Conservation (phyloP, 2,888 invertebrate species). For the Cephus spinipes region DNA sequence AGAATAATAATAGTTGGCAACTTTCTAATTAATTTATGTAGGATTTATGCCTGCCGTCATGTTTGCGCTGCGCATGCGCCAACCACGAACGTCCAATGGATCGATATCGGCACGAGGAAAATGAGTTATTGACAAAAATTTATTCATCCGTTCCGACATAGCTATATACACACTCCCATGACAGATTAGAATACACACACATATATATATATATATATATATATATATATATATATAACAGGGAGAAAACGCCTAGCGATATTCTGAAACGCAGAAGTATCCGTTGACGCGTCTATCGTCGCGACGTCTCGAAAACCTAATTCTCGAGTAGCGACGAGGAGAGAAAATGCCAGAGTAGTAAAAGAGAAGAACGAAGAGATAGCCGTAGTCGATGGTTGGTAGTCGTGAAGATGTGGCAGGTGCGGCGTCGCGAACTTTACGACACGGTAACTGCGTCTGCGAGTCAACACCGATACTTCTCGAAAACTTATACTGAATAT, state of each 20-base stretch:
- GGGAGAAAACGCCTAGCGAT: background rate
- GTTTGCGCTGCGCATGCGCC: slow-evolving; percentile 2
- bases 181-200: background rate
- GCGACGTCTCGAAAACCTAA: background rate
- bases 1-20: slow-evolving; percentile 17
- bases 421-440: slow-evolving; percentile 21
- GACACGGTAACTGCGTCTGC: slow-evolving; percentile 25
- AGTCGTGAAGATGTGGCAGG: background rate
- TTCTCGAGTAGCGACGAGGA: background rate
- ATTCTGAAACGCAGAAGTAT: background rate
- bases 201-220: background rate
- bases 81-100: background rate
- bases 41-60: slow-evolving; percentile 6
- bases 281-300: background rate
- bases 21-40: slow-evolving; percentile 22
- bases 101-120: background rate
- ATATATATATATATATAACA: background rate
- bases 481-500: slow-evolving; percentile 6
- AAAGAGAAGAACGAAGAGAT: background rate
- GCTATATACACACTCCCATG: background rate
- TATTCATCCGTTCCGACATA: background rate
- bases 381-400: background rate
- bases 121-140: background rate
- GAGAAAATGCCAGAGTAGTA: background rate
- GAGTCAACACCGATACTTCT: background rate